A percentile compares a stretch with the other conserved stretches of the same genome.
These are phyloP conservation scores for Hydrochoerus hydrochaeris DNA, from an alignment of 2,113 vertebrate genomes.

Conservation along the genomic window DNA sequence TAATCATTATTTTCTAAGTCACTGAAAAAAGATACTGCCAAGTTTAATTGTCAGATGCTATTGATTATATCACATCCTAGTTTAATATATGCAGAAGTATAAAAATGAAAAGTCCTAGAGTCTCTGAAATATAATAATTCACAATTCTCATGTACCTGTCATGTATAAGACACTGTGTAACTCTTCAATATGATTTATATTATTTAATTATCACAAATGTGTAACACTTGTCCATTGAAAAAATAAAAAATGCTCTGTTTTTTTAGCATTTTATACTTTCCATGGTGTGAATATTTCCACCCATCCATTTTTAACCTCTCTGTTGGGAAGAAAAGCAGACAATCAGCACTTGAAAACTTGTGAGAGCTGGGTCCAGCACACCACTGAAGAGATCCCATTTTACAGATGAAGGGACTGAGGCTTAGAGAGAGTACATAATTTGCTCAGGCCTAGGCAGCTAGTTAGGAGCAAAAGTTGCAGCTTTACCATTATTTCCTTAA, in stretches of 20 bases:
- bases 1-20: neutral
- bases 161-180: neutral
- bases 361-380: neutral
- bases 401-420: neutral
- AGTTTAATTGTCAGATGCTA: neutral
- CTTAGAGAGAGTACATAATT: neutral
- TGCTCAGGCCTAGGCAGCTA: neutral
- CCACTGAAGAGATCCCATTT: neutral
- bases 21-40: neutral
- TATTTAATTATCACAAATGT: neutral
- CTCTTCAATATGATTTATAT: neutral
- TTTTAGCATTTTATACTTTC: neutral
- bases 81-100: slow-evolving; percentile 21
- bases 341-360: neutral
- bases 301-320: neutral
- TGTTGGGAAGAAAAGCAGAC: neutral
- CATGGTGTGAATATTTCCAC: neutral
- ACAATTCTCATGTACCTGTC: neutral
- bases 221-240: neutral
- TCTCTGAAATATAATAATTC: neutral
- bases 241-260: neutral
- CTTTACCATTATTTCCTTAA: neutral
- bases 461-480: neutral
- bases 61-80: neutral
- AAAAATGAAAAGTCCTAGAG: neutral